Base-by-base conservation (phyloP, 2,797 vertebrate species). In the Vireo griseus region DNA sequence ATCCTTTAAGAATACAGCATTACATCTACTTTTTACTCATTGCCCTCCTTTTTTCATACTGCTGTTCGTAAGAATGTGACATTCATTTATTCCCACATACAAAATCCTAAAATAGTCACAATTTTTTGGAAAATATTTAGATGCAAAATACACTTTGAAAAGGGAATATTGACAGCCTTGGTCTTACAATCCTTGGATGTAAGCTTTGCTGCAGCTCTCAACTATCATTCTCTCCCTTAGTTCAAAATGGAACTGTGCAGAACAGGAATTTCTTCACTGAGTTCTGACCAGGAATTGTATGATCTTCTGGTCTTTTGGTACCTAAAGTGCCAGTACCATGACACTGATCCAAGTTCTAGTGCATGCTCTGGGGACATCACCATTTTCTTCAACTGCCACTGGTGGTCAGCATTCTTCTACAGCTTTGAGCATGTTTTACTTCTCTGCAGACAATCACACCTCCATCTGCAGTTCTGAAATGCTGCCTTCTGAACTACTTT, bases 161-260 rank as follows among this genome's bases (percentile, higher is more conserved):
- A 71, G 44, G 54, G 10, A 66, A 51, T 55, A 48, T 47, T 67
- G 29, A 25, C 61, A 73, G 15, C 22, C 5, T 58, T 5, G 1
- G 26, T 69, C 44, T 59, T 0, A 0, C 4, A 42, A 75, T 22
- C 8, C 26, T 62, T 4, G 1, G 29, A 54, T 61, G 11, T 5
- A 65, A 73, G 3, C 9, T 47, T 63, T 82, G 25, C 21, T 51
- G 40, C 24, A 29, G 14, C n/a, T 81, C 59, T 69, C 31, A 4
- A 4, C 9, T 45, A 48, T 16, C 31, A 17, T 48, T 42, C 8
- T 42, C 16, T 28, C 7, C 9, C 37, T 39, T 63, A 6, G 3
- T n/a, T 84, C 22, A 57, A 58, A 33, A 66, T 17, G 25, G 11
- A 73, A 35, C 4, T 13, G 11, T 42, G 31, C 8, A 58, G 50